Evolutionary conservation across 2,797 vertebrate genomes (phyloP), one percentile per base, ranked within the genome.

Genomic region (Syngnathus rostellatus): DNA sequence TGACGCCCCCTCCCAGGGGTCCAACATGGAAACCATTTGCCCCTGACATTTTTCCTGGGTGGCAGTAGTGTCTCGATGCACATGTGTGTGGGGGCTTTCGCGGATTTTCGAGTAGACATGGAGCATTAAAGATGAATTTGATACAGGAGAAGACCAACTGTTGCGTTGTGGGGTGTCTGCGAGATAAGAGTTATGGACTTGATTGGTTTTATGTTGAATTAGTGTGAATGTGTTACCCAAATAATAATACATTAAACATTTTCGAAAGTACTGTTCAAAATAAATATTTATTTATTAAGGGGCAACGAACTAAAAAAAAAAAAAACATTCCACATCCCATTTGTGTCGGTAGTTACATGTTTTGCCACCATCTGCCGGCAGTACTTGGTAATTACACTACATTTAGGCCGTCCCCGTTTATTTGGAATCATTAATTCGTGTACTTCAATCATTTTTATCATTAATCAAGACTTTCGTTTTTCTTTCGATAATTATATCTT

Each of bases 121-220:
- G 53, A 1, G 23, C 23, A 55, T 55, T 25, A 55, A 55, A 55
- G 53, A 55, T 55, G 53, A 55, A 55, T 31, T 55, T 55, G 53
- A 55, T 25, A 55, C 53, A 55, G 23, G 23, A 11, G 6, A 14
- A 55, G 53, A 9, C 23, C 53, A 55, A 55, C 53, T 55, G 53
- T 55, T 55, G 23, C 5, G 23, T 25, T 2, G 23, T 6, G 53
- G 53, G 53, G 53, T 6, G 53, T 5, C 10, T 55, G 21, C 11
- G 10, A 55, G 4, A 31, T 7, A 12, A 31, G 31, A 31, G 31
- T 31, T 31, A 31, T 31, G 31, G 31, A 31, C 31, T 31, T 31
- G 31, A 31, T 31, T 4, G 31, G 31, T 31, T 51, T n/a, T 21
- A 50, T 17, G 16, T 50, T n/a, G 6, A 50, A 10, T 45, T 45